phyloP scores from a whole-genome alignment of 1,140 invertebrate species.

The Neodiprion lecontei region DNA sequence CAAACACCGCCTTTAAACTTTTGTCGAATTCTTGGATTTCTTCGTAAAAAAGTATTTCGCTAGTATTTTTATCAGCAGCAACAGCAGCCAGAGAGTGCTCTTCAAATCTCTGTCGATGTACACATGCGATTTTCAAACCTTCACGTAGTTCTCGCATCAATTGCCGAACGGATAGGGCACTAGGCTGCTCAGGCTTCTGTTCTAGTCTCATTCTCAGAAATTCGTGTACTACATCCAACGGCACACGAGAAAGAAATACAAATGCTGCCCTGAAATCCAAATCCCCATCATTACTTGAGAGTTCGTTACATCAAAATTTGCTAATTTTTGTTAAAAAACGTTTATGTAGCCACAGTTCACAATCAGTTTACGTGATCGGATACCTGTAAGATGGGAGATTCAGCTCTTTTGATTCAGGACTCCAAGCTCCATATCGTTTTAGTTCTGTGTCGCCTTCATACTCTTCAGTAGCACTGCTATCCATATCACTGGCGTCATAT shows the following conservation, averaged over 20 bases:
- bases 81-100: conserved; percentile 73
- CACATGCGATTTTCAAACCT: conserved; percentile 78
- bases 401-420: conserved; percentile 75
- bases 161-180: conserved; percentile 84
- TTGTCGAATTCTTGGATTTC: conserved; percentile 78
- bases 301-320: background rate
- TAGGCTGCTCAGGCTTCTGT: conserved; percentile 83
- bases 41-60: conserved; percentile 61
- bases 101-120: conserved; percentile 78
- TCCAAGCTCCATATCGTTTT: conserved; percentile 77
- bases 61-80: conserved; percentile 56
- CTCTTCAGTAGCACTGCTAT: conserved; percentile 49
- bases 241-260: conserved; percentile 83
- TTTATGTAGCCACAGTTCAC: background rate
- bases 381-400: conserved; percentile 80
- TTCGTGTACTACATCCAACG: conserved; percentile 87
- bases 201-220: conserved; percentile 85
- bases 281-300: background rate
- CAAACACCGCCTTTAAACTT: conserved; percentile 76
- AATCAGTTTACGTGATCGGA: conserved; percentile 11
- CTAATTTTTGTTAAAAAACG: conserved; percentile 4
- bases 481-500: conserved; percentile 47
- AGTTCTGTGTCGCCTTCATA: conserved; percentile 65
- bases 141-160: conserved; percentile 89
- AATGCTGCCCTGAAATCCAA: conserved; percentile 69